Evolutionary conservation across 2,113 vertebrate genomes (phyloP).

Genomic region (Neofelis nebulosa): DNA sequence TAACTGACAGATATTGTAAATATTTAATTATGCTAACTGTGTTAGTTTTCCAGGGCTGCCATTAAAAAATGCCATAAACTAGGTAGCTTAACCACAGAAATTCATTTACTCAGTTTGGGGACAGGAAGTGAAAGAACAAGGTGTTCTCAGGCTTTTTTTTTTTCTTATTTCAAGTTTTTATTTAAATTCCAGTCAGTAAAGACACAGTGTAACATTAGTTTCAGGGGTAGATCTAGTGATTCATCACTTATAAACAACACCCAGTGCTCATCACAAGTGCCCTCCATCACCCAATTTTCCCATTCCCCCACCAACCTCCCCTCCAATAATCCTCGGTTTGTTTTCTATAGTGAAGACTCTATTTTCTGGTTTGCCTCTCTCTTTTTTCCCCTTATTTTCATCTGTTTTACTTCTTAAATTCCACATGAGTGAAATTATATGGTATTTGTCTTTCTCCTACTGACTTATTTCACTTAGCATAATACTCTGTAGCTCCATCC

Average conservation of each 20-base stretch:
- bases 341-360: neutral
- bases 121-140: neutral
- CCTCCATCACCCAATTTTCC: neutral
- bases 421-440: neutral
- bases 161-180: neutral
- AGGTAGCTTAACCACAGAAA: neutral
- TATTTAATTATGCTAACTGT: neutral
- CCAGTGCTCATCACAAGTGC: neutral
- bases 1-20: neutral
- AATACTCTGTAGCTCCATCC: neutral
- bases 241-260: neutral
- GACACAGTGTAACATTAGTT: neutral
- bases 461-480: neutral
- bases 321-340: neutral
- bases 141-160: neutral
- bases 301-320: neutral
- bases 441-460: neutral
- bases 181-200: neutral
- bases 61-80: neutral
- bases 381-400: neutral
- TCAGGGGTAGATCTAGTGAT: neutral
- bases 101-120: neutral
- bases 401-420: neutral
- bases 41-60: neutral
- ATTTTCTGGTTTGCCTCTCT: neutral